Evolutionary conservation across 1,140 invertebrate genomes (phyloP).

Genomic region (Drosophila tani): DNA sequence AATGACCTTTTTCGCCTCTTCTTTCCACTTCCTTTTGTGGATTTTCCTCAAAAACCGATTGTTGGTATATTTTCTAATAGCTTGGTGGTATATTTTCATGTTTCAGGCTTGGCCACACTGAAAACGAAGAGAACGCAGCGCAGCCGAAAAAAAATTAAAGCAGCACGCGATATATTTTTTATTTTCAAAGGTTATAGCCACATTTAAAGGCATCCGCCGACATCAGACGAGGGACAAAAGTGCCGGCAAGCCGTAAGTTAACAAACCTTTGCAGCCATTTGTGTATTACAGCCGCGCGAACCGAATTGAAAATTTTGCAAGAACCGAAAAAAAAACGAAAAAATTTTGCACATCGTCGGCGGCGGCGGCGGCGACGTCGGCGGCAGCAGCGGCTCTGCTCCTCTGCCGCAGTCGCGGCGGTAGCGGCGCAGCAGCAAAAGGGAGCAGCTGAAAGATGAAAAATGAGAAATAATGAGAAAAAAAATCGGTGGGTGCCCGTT

Average conservation of each 20-base stretch:
- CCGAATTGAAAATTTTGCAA: slow-evolving; percentile 57
- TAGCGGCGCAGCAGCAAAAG: slow-evolving; percentile 64
- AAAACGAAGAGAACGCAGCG: slow-evolving; percentile 64
- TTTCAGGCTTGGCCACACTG: neutral
- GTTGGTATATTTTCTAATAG: neutral
- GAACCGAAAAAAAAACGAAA: slow-evolving; percentile 69
- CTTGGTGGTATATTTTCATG: neutral
- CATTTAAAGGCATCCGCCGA: slow-evolving; percentile 53
- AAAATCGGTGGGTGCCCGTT: slow-evolving; percentile 15
- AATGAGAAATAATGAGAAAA: slow-evolving; percentile 31
- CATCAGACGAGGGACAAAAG: slow-evolving; percentile 41
- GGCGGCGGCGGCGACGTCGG: slow-evolving; percentile 68
- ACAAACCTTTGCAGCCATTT: slow-evolving; percentile 41
- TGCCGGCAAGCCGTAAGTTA: slow-evolving; percentile 76
- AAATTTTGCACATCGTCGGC: slow-evolving; percentile 75
- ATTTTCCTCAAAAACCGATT: neutral
- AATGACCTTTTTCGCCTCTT: neutral
- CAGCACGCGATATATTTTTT: slow-evolving; percentile 80
- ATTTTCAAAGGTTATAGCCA: slow-evolving; percentile 73
- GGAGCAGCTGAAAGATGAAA: slow-evolving; percentile 68
- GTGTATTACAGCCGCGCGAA: slow-evolving; percentile 49
- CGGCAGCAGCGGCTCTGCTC: slow-evolving; percentile 30
- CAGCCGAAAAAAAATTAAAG: slow-evolving; percentile 74
- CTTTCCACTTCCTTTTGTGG: neutral
- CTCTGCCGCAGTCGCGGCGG: slow-evolving; percentile 43